These are phyloP conservation scores for Cyrtonyx montezumae DNA, from an alignment of 2,113 vertebrate species.

Conservation along the genomic window DNA sequence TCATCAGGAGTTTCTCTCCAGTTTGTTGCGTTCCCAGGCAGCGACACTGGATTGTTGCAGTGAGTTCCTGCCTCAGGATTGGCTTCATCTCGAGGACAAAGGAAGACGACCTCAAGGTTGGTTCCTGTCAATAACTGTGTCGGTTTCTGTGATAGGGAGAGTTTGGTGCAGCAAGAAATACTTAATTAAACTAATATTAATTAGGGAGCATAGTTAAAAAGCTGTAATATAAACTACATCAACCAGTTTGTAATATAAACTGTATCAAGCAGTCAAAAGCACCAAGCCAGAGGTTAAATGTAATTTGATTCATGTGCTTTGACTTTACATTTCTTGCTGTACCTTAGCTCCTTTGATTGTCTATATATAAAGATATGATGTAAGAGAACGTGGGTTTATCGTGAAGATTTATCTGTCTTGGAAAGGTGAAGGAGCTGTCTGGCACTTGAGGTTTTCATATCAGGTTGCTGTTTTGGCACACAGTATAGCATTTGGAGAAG, in stretches of 20 bases:
- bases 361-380: constrained; percentile 52
- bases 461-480: background rate
- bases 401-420: constrained; percentile 32
- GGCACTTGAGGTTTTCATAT: background rate
- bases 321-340: constrained; percentile 1
- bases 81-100: background rate
- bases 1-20: accelerated
- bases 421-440: constrained; percentile 35
- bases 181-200: background rate
- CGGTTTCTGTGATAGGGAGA: background rate
- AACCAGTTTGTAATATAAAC: background rate
- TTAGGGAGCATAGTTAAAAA: background rate
- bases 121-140: background rate
- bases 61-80: background rate
- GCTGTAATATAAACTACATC: background rate
- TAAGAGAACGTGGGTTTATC: constrained; percentile 46
- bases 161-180: background rate
- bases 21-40: accelerated
- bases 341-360: constrained; percentile 30
- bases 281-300: background rate
- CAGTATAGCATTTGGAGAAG: background rate
- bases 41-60: background rate
- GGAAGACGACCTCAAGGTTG: background rate
- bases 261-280: background rate
- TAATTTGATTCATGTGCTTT: background rate